Base-by-base conservation (phyloP, 1,140 invertebrate species). In the Caerostris extrusa region DNA sequence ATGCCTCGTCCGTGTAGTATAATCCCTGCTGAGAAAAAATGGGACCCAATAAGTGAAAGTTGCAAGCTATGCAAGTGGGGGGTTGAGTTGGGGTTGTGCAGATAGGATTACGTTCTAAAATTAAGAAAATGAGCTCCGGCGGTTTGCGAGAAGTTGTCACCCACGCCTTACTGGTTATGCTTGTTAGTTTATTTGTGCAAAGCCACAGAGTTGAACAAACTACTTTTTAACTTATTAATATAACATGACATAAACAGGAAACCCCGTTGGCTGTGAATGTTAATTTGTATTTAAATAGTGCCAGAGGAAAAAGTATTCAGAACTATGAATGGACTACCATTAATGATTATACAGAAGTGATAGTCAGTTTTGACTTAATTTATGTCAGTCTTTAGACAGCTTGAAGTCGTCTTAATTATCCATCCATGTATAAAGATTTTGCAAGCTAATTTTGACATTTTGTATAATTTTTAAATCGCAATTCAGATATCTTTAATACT, bases 31-130 rank as follows among this genome's bases (percentile, higher is more conserved):
- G 17, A 7, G 83, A 34, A 60, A 58, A 83, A 85, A 85, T 58
- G 83, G 83, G 83, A 60, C 83, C 83, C 83, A 85, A 85, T 85
- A 57, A 85, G 83, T 58, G 83, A 85, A 85, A 85, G 83, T 58
- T 85, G 10, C 57, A 77, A 77, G 71, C 71, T 12, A 77, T 34
- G 71, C 71, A 77, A n/a, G 10, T 7, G 14, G 56, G 57, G 83
- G 83, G 83, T 85, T 60, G 83, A 12, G 83, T 17, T 85, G 19
- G 77, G 14, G 77, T 82, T 82, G 55, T 19, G n/a, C 55, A 60
- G 83, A 60, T 85, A 58, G 83, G 83, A 60, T 85, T 85, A 58
- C 83, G 56, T n/a, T 85, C 83, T 85, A 85, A 85, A 85, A 85
- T 77, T 85, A 56, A 60, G 83, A 85, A 34, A 34, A 81, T 55